Evolutionary conservation across 2,113 vertebrate species (phyloP).

Genomic region (Forbesichthys agassizii): DNA sequence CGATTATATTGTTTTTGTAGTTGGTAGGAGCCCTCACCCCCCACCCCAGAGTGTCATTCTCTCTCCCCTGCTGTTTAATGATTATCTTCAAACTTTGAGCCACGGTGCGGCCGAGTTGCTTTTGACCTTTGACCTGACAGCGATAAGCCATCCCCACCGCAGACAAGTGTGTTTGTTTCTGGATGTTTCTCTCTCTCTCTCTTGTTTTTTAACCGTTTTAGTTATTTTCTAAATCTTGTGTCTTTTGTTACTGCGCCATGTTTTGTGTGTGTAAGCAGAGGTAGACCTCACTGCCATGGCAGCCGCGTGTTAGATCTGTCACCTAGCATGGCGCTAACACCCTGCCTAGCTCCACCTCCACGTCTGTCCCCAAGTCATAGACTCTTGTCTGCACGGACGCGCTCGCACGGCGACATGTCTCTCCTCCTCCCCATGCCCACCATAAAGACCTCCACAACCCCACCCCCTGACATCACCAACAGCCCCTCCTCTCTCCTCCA

Average conservation of each 20-base stretch:
- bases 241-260: background rate
- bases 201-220: background rate
- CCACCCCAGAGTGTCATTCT: background rate
- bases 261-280: background rate
- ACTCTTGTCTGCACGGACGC: conserved; percentile 56
- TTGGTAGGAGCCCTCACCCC: background rate
- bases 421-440: conserved; percentile 6
- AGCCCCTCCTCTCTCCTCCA: conserved; percentile 8
- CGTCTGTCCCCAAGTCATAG: conserved; percentile 72
- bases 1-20: no score
- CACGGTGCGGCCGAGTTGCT: conserved; percentile 31
- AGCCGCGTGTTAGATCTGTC: conserved; percentile 43
- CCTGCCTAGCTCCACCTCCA: conserved; percentile 39
- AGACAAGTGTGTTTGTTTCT: conserved; percentile 21
- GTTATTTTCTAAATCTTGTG: background rate
- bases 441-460: conserved; percentile 2
- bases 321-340: conserved; percentile 50
- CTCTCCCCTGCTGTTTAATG: conserved; percentile 59
- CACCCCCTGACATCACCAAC: conserved; percentile 46
- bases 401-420: conserved; percentile 47
- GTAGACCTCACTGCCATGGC: conserved; percentile 31
- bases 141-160: conserved; percentile 64
- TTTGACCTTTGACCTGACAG: conserved; percentile 68
- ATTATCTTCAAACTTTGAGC: conserved; percentile 73
- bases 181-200: background rate